Evolutionary conservation across 2,888 invertebrate species (phyloP).

Genomic region (Metopia argyrocephala): DNA sequence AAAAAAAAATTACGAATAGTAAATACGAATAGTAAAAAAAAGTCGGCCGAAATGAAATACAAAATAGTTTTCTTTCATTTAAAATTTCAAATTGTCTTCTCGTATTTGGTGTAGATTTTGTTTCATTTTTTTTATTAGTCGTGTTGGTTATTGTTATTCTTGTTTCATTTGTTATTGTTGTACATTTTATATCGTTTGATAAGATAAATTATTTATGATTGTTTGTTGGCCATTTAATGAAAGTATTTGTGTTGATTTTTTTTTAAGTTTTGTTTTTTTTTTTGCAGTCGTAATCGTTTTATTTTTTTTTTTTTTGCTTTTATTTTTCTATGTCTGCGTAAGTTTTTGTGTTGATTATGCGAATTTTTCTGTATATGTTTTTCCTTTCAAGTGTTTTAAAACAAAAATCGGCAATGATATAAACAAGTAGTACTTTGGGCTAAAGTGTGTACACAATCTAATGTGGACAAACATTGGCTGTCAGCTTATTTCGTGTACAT

Average conservation of each 20-base stretch:
- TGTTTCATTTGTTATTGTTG: neutral
- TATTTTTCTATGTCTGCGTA: neutral
- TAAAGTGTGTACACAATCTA: too few species aligned
- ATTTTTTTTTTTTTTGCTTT: neutral
- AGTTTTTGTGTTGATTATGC: neutral
- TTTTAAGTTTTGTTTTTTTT: too few species aligned
- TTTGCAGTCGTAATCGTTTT: neutral
- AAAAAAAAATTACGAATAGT: too few species aligned
- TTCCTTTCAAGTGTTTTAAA: neutral
- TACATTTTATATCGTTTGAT: constrained; percentile 24
- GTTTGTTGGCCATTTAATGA: constrained; percentile 5
- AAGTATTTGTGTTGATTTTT: too few species aligned
- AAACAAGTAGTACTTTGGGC: neutral
- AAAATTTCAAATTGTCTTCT: neutral
- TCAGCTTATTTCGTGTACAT: too few species aligned
- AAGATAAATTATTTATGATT: constrained; percentile 33
- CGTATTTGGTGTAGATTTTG: neutral
- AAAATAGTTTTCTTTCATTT: too few species aligned
- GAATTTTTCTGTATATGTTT: constrained; percentile 6
- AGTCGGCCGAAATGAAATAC: too few species aligned
- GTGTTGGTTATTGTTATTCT: neutral
- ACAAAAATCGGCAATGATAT: constrained; percentile 6
- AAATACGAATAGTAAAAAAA: too few species aligned
- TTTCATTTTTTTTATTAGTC: constrained; percentile 44
- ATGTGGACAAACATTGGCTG: too few species aligned